Evolutionary conservation across 2,797 vertebrate species (phyloP).

Genomic region (Tauraco hartlaubi): DNA sequence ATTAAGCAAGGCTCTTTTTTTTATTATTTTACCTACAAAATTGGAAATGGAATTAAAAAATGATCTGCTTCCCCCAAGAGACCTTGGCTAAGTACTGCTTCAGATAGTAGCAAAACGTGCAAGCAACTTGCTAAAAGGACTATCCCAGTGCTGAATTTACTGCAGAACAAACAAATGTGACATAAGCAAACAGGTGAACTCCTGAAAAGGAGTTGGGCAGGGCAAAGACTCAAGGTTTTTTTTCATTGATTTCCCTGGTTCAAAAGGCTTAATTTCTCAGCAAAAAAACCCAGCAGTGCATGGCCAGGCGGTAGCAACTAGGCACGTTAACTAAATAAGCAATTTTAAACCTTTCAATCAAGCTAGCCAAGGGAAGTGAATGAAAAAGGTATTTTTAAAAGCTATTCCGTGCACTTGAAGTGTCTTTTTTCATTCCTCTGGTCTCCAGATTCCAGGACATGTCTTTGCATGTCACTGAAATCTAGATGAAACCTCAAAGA

Average conservation of each 20-base stretch:
- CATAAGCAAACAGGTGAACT: slow-evolving; percentile 63
- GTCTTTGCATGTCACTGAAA: slow-evolving; percentile 25
- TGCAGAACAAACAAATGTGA: slow-evolving; percentile 63
- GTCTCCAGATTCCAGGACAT: neutral
- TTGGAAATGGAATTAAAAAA: neutral
- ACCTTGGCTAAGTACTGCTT: slow-evolving; percentile 4
- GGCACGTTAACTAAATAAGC: slow-evolving; percentile 29
- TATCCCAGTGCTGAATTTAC: slow-evolving; percentile 47
- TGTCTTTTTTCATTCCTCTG: slow-evolving; percentile 37
- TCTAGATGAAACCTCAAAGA: slow-evolving; percentile 34
- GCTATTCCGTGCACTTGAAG: neutral
- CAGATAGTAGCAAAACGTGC: neutral
- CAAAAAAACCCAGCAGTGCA: neutral
- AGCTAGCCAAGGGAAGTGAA: neutral
- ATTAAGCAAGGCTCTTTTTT: neutral
- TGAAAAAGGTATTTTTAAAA: slow-evolving; percentile 52
- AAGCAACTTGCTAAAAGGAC: slow-evolving; percentile 14
- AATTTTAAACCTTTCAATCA: slow-evolving; percentile 54
- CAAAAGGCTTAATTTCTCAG: slow-evolving; percentile 28
- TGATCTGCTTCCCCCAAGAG: neutral
- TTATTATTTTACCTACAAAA: neutral
- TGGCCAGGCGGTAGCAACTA: slow-evolving; percentile 5
- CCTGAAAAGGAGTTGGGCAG: slow-evolving; percentile 14
- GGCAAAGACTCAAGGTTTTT: neutral
- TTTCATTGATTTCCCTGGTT: neutral